Conservation (phyloP, 2,888 invertebrate species). For the Tanytarsus gracilentus region DNA sequence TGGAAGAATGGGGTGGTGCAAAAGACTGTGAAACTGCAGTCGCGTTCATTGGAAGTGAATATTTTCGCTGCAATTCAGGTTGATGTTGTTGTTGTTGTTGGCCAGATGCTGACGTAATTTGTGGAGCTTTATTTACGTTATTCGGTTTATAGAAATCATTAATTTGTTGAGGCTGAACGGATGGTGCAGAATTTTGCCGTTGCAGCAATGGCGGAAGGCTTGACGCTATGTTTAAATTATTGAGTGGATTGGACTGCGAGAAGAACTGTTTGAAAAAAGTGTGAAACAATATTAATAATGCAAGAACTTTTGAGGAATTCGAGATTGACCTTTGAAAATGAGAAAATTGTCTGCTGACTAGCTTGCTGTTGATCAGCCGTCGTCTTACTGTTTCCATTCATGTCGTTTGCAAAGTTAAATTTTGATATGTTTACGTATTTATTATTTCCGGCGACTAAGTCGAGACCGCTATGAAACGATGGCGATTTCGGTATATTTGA, state of each 20-base stretch:
- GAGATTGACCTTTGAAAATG: constrained; percentile 27
- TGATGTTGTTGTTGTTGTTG: neutral
- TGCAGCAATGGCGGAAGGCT: constrained; percentile 19
- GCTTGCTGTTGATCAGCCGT: constrained; percentile 6
- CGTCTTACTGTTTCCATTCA: constrained; percentile 24
- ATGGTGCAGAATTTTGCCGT: constrained; percentile 19
- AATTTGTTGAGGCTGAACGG: constrained; percentile 3
- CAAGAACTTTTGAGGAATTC: no score
- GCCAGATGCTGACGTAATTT: neutral
- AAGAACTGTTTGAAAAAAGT: constrained; percentile 13
- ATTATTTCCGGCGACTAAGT: constrained; percentile 56
- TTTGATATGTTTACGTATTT: constrained; percentile 28
- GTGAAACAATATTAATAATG: neutral
- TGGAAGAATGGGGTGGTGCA: neutral
- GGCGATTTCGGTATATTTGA: constrained; percentile 67
- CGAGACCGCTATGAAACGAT: constrained; percentile 78
- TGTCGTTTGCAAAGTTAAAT: constrained; percentile 22
- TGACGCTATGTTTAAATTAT: constrained; percentile 23
- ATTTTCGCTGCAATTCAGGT: constrained; percentile 14
- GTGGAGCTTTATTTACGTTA: constrained; percentile 5
- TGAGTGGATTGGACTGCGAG: constrained; percentile 25
- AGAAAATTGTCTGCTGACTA: constrained; percentile 25
- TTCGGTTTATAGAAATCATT: constrained; percentile 22
- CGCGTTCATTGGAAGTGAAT: constrained; percentile 18
- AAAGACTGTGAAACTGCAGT: neutral